phyloP scores from a whole-genome alignment of 2,113 vertebrate genomes.

The Ornithorhynchus anatinus region DNA sequence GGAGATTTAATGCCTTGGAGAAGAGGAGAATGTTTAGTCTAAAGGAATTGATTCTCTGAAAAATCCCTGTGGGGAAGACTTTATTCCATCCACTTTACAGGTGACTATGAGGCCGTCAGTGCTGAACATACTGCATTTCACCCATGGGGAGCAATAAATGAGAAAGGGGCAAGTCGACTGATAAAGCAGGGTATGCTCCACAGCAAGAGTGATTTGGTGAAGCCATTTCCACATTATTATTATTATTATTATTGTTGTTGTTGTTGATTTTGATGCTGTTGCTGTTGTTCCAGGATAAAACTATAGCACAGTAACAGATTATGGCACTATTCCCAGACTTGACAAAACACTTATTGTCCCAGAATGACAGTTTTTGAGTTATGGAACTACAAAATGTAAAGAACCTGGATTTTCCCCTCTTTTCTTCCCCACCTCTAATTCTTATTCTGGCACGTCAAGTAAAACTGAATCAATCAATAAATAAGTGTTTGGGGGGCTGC shows the following conservation, averaged over 20 bases:
- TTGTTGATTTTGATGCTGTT: constrained; percentile 33
- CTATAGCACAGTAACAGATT: neutral
- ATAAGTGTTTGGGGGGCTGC: too few relatives aligned
- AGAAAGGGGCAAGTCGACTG: constrained; percentile 51
- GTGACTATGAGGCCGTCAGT: constrained; percentile 55
- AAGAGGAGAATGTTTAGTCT: constrained; percentile 20
- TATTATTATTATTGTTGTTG: constrained; percentile 24
- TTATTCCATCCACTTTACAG: constrained; percentile 40
- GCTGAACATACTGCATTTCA: constrained; percentile 27
- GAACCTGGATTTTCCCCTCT: neutral
- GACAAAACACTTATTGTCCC: neutral
- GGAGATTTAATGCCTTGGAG: constrained; percentile 46
- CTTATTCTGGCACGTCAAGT: too few relatives aligned
- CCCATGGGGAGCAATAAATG: constrained; percentile 25
- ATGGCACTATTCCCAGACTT: neutral
- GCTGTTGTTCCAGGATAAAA: neutral
- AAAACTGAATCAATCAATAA: too few relatives aligned
- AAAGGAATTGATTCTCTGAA: constrained; percentile 56
- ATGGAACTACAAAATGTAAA: neutral
- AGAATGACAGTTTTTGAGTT: neutral
- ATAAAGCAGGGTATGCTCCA: constrained; percentile 20
- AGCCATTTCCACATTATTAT: constrained; percentile 48
- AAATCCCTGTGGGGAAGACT: constrained; percentile 53
- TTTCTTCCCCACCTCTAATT: neutral
- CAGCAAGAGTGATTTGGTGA: constrained; percentile 3